Percentiles rank a stretch among this genome's conserved stretches.
Conservation (phyloP, 2,888 invertebrate species). For the Seira musarum region DNA sequence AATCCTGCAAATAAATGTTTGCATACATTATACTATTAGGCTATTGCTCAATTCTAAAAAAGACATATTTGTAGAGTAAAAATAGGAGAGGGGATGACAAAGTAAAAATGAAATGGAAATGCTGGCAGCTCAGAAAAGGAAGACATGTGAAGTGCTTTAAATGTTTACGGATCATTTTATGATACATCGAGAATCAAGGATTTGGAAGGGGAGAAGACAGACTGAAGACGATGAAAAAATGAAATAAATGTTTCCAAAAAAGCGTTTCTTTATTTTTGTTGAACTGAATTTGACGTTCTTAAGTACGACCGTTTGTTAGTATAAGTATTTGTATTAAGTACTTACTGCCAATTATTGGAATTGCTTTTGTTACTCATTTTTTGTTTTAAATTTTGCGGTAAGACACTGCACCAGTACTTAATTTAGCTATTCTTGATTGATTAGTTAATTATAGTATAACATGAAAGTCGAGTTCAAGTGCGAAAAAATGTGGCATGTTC, state of each 20-base stretch:
- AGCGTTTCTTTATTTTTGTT: too few species aligned
- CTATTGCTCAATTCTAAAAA: neutral
- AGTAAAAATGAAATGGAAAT: neutral
- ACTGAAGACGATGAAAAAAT: slow-evolving; percentile 58
- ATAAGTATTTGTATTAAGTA: too few species aligned
- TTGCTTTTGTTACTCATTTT: too few species aligned
- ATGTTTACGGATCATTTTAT: slow-evolving; percentile 61
- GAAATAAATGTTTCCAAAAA: slow-evolving; percentile 22
- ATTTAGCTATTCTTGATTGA: too few species aligned
- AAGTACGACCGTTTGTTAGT: too few species aligned
- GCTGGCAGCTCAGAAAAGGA: slow-evolving; percentile 14
- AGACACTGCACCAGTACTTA: too few species aligned
- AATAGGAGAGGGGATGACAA: neutral
- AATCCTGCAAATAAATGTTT: slow-evolving; percentile 26
- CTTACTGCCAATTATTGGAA: too few species aligned
- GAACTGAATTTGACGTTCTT: too few species aligned
- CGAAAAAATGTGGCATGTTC: too few species aligned
- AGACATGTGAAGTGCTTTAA: slow-evolving; percentile 42
- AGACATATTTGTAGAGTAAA: slow-evolving; percentile 31
- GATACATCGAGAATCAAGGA: slow-evolving; percentile 60
- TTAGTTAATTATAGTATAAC: too few species aligned
- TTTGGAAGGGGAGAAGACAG: slow-evolving; percentile 34
- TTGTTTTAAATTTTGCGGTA: too few species aligned
- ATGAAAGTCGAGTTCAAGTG: too few species aligned
- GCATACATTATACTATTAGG: slow-evolving; percentile 17